phyloP scores from a whole-genome alignment of 2,113 vertebrate species.

The Uropsilus gracilis region DNA sequence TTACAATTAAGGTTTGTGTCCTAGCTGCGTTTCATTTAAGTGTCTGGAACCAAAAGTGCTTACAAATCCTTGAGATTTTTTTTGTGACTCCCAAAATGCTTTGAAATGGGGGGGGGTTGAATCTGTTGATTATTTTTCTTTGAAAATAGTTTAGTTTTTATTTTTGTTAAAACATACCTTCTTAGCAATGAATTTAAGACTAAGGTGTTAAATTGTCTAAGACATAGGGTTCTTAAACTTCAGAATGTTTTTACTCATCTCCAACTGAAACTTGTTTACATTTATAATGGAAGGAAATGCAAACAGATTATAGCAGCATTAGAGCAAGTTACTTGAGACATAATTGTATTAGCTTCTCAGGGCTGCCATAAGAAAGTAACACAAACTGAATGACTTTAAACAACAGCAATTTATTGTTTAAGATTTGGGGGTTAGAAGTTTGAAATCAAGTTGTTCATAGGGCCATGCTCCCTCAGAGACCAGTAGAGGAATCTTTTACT shows the following conservation, averaged over 20 bases:
- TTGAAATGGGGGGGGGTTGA: background rate
- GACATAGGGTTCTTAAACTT: background rate
- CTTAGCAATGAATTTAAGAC: background rate
- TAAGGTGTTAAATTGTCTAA: background rate
- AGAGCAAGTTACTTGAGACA: background rate
- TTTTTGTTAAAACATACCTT: constrained; percentile 15
- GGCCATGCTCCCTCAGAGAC: background rate
- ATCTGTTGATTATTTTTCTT: background rate
- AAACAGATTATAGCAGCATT: background rate
- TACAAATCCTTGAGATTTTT: background rate
- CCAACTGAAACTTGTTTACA: background rate
- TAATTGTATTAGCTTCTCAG: background rate
- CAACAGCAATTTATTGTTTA: background rate
- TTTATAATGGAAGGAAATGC: constrained; percentile 28
- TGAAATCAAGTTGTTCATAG: background rate
- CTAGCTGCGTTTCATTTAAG: background rate
- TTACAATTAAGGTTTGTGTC: background rate
- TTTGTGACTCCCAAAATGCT: constrained; percentile 19
- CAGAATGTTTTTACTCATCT: background rate
- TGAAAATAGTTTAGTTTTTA: background rate
- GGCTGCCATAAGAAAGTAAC: background rate
- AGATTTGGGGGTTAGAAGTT: background rate
- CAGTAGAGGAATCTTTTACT: background rate
- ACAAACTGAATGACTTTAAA: background rate
- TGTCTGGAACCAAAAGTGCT: constrained; percentile 17